Base-by-base conservation (phyloP, 2,797 vertebrate genomes). In the Champsocephalus gunnari region DNA sequence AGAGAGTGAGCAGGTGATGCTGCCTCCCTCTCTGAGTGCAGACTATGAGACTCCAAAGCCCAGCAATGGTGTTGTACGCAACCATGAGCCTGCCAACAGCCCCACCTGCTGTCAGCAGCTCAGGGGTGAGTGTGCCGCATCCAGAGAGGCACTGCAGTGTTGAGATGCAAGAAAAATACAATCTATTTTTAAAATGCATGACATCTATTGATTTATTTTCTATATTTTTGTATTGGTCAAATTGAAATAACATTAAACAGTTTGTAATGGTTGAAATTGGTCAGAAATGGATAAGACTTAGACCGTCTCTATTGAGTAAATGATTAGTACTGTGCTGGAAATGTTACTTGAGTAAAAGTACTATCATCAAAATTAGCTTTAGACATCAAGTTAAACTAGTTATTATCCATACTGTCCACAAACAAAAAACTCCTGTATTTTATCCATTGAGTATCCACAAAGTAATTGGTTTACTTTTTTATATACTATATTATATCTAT, bases 41-140 rank as follows among this genome's bases (percentile, higher is more conserved):
- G 96, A 97, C n/a, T 96, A 89, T 1, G 96, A 98, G 88, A 90
- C 94, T 54, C 92, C 96, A 57, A 98, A 98, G 87, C 94, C 96
- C 28, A 97, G 96, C 92, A 99, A 99, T 0, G 98, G 98, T 3
- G 94, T 95, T 48, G 81, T 92, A 13, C 75, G 83, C 64, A 94
- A 92, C 82, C 86, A 94, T 51, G 96, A 97, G 8, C 89, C 92
- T 3, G 94, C 86, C 80, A 95, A 94, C 88, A 91, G 88, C 81
- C 88, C 94, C 41, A 96, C 96, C 92, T 99, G 98, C 95, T 97
- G 97, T 91, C 96, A 99, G 90, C 98, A 99, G 87, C 96, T 99
- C 61, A 94, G 94, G 96, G 98, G 98, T 99, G 91, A 94, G 79
- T 47, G 16, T 66, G 44, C 55, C 72, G 5, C 9, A 63, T 61